phyloP scores from a whole-genome alignment of 2,888 invertebrate species.

The Drosophila cognata region DNA sequence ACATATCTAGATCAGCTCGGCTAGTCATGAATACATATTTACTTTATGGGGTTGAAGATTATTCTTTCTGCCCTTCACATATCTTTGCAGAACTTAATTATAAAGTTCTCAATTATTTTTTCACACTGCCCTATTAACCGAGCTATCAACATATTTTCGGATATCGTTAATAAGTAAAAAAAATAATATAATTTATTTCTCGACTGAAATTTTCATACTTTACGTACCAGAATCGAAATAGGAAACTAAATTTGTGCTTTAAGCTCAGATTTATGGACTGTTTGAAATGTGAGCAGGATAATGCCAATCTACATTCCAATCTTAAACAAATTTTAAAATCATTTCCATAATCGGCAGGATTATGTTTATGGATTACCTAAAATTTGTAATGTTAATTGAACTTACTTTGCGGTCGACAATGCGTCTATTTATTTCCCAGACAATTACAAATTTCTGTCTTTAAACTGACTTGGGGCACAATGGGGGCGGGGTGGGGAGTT shows the following conservation, averaged over 20 bases:
- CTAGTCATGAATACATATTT: not conserved
- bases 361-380: not conserved
- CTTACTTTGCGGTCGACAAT: not conserved
- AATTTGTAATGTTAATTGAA: not conserved
- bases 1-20: not conserved
- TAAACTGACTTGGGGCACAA: conserved; percentile 1
- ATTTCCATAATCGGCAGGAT: not conserved
- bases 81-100: not conserved
- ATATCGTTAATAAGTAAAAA: no score
- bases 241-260: not conserved
- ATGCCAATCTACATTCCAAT: not conserved
- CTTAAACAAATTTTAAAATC: not conserved
- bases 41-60: not conserved
- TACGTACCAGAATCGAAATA: no score
- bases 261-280: not conserved
- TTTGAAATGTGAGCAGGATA: not conserved
- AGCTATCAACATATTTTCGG: no score
- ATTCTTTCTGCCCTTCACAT: not conserved
- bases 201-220: no score
- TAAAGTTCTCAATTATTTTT: not conserved
- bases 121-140: no score
- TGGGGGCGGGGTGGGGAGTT: conserved; percentile 9
- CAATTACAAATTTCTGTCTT: conserved; percentile 21
- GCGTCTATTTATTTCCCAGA: conserved; percentile 2
- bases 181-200: no score